Conservation (phyloP, 1,140 invertebrate species). For the Melanaphis sacchari region DNA sequence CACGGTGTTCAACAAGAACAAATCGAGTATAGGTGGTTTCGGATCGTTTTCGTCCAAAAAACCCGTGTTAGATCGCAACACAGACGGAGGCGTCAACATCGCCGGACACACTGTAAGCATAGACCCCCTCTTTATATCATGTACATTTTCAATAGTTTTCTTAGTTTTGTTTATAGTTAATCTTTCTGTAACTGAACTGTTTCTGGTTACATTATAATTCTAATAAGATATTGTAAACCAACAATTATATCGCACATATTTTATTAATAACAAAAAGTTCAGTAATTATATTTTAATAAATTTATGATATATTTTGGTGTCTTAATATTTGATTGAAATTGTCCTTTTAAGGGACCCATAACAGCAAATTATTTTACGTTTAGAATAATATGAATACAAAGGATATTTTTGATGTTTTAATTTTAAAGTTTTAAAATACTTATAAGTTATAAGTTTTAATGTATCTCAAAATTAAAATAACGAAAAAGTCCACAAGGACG, state of each 20-base stretch:
- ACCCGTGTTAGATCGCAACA: slow-evolving; percentile 61
- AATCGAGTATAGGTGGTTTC: neutral
- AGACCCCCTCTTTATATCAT: too few species aligned
- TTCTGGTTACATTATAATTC: neutral
- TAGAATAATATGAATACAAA: neutral
- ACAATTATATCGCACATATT: too few species aligned
- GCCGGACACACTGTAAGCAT: slow-evolving; percentile 63
- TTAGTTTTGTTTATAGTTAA: too few species aligned
- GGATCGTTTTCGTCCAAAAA: slow-evolving; percentile 36
- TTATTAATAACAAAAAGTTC: too few species aligned
- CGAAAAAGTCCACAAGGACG: too few species aligned
- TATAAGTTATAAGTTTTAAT: too few species aligned
- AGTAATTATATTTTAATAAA: neutral
- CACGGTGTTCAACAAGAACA: slow-evolving; percentile 37
- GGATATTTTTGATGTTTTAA: too few species aligned
- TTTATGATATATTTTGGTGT: neutral
- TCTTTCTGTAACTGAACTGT: neutral
- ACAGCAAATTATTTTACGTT: neutral
- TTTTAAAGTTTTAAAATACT: too few species aligned
- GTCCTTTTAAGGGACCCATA: neutral
- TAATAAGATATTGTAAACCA: too few species aligned
- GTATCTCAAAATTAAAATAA: too few species aligned
- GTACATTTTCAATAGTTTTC: neutral
- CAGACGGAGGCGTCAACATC: slow-evolving; percentile 64
- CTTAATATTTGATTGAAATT: neutral